A percentile compares a stretch with the other conserved stretches of the same genome.
Conservation (phyloP, 2,113 vertebrate species). For the Oryzias celebensis region DNA sequence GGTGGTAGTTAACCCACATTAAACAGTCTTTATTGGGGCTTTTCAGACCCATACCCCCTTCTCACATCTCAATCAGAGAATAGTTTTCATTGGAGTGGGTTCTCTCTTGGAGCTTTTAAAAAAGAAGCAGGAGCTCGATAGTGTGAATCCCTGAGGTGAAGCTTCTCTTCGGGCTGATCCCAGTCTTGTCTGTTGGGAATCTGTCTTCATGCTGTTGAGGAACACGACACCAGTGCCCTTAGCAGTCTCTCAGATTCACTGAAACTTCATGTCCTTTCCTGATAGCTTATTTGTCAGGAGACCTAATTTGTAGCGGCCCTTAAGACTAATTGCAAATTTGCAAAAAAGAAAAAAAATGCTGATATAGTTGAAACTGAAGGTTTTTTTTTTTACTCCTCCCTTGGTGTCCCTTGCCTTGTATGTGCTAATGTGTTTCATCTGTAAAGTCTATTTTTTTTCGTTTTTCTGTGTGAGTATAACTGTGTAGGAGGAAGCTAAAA, state of each 20-base stretch:
- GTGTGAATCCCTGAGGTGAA: slow-evolving; percentile 47
- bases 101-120: slow-evolving; percentile 38
- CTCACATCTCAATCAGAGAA: slow-evolving; percentile 59
- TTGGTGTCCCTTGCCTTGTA: slow-evolving; percentile 94
- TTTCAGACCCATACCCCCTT: slow-evolving; percentile 47
- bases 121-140: slow-evolving; percentile 35
- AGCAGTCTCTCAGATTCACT: slow-evolving; percentile 79
- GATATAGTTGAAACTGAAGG: slow-evolving; percentile 91
- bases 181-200: slow-evolving; percentile 53
- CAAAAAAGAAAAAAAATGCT: slow-evolving; percentile 87
- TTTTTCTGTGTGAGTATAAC: slow-evolving; percentile 71
- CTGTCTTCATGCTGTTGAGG: slow-evolving; percentile 55
- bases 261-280: slow-evolving; percentile 87
- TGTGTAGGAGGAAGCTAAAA: slow-evolving; percentile 10
- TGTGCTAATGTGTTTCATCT: slow-evolving; percentile 97
- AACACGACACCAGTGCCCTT: slow-evolving; percentile 64
- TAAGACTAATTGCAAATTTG: slow-evolving; percentile 99
- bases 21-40: slow-evolving; percentile 62
- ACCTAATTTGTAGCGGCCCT: slow-evolving; percentile 98
- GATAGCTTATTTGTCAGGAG: slow-evolving; percentile 98
- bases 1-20: slow-evolving; percentile 64
- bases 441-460: slow-evolving; percentile 89
- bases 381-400: slow-evolving; percentile 66
- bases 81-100: slow-evolving; percentile 36
- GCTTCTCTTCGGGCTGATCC: slow-evolving; percentile 53